These are phyloP conservation scores for Lepilemur septentrionalis DNA, from an alignment of 2,797 vertebrate genomes.

Conservation along the genomic window DNA sequence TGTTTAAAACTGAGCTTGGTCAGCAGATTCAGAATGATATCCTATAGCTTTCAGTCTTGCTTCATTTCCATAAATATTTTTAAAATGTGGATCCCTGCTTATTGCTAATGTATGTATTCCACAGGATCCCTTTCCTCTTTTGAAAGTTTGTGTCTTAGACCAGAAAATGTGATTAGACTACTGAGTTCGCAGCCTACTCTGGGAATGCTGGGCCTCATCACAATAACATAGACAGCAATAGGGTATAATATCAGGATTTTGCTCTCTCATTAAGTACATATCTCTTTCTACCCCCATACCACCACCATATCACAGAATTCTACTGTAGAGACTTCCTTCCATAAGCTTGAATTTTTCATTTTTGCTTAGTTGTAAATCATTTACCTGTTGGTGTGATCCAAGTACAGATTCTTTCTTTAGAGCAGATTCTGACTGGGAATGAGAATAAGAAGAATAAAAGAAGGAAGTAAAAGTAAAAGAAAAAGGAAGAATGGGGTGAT, in stretches of 20 bases:
- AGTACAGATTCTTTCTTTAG: constrained; percentile 16
- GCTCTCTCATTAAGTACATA: not conserved
- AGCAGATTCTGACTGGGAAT: not conserved
- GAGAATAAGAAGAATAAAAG: not conserved
- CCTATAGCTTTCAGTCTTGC: constrained; percentile 16
- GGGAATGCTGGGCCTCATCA: not conserved
- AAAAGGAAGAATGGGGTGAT: not conserved
- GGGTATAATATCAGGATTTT: not conserved
- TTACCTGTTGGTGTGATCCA: not conserved
- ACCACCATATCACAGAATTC: not conserved
- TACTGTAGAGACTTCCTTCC: not conserved
- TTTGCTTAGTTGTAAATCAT: not conserved
- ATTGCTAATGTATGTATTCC: not conserved
- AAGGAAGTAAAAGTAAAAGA: not conserved
- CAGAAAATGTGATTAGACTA: constrained; percentile 46
- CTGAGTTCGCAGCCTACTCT: not conserved
- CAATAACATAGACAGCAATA: not conserved
- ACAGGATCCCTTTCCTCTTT: not conserved
- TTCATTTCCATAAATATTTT: constrained; percentile 46
- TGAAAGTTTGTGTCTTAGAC: constrained; percentile 42
- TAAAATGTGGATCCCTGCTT: constrained; percentile 38
- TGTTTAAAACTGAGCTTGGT: constrained; percentile 20
- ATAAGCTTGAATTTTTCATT: not conserved
- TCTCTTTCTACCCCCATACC: not conserved
- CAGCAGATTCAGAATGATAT: constrained; percentile 32